phyloP scores from a whole-genome alignment of 2,888 invertebrate species.

The Parapristionchus giblindavisi region DNA sequence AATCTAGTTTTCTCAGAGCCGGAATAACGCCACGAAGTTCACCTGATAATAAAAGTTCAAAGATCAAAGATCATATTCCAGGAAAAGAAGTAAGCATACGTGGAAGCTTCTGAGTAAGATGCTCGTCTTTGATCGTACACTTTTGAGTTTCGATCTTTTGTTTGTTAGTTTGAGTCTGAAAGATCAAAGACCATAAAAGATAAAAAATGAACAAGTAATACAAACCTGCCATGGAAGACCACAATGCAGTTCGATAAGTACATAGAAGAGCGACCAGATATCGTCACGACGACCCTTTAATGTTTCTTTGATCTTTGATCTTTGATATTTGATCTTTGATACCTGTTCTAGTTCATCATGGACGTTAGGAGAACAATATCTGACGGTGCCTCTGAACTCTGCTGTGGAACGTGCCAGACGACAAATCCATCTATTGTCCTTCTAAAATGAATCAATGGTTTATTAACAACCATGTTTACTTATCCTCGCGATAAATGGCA shows the following conservation, averaged over 20 bases:
- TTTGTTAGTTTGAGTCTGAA: conserved; percentile 45
- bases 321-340: background rate
- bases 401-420: conserved; percentile 57
- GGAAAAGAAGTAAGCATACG: conserved; percentile 28
- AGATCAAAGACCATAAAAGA: background rate
- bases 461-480: background rate
- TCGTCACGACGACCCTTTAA: conserved; percentile 39
- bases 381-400: conserved; percentile 64
- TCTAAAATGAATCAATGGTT: background rate
- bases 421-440: conserved; percentile 46
- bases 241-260: conserved; percentile 75
- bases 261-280: conserved; percentile 48
- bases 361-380: conserved; percentile 61
- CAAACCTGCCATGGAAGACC: conserved; percentile 61
- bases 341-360: conserved; percentile 58
- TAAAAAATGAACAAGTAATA: background rate
- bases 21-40: conserved; percentile 21
- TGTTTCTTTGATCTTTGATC: too few relatives aligned
- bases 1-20: conserved; percentile 21
- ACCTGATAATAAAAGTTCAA: background rate
- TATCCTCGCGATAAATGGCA: too few relatives aligned
- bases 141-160: conserved; percentile 51
- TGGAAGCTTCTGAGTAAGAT: conserved; percentile 55
- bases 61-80: too few relatives aligned
- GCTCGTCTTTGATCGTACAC: conserved; percentile 45